Evolutionary conservation across 2,888 invertebrate species (phyloP).

Genomic region (Eucera pruinosa): DNA sequence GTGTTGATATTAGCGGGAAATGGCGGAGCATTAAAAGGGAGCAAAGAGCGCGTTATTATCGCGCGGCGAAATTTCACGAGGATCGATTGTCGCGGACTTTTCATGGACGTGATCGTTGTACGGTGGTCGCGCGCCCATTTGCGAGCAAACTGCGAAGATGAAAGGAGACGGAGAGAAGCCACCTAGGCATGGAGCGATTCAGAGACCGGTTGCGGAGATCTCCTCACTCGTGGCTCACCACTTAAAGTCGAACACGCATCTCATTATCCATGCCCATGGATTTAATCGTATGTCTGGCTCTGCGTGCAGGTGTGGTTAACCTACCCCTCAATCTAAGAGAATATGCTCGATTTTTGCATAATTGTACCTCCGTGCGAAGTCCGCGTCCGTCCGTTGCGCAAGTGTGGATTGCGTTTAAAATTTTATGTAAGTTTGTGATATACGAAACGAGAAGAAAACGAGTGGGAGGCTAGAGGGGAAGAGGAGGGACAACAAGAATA

Average conservation of each 20-base stretch:
- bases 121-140: too few relatives aligned
- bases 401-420: conserved; percentile 43
- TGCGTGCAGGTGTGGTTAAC: conserved; percentile 76
- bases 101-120: not conserved
- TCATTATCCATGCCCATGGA: conserved; percentile 73
- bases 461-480: too few relatives aligned
- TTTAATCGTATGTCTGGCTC: conserved; percentile 70
- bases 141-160: not conserved
- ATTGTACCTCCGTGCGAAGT: conserved; percentile 72
- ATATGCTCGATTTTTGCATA: conserved; percentile 79
- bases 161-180: conserved; percentile 2
- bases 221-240: conserved; percentile 57
- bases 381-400: conserved; percentile 32
- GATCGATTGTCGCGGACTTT: conserved; percentile 16
- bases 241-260: conserved; percentile 73
- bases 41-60: conserved; percentile 15
- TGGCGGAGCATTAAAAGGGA: conserved; percentile 6
- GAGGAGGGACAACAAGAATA: not conserved
- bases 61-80: conserved; percentile 20
- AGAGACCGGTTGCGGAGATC: conserved; percentile 55
- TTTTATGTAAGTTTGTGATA: conserved; percentile 29
- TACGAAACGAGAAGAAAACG: not conserved
- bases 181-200: conserved; percentile 35
- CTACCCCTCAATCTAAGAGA: conserved; percentile 80
- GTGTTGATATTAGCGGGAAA: conserved; percentile 21